A percentile compares a stretch with the other conserved stretches of the same genome.
These are phyloP conservation scores for Phyllotreta cruciferae DNA, from an alignment of 2,888 invertebrate genomes.

Conservation along the genomic window DNA sequence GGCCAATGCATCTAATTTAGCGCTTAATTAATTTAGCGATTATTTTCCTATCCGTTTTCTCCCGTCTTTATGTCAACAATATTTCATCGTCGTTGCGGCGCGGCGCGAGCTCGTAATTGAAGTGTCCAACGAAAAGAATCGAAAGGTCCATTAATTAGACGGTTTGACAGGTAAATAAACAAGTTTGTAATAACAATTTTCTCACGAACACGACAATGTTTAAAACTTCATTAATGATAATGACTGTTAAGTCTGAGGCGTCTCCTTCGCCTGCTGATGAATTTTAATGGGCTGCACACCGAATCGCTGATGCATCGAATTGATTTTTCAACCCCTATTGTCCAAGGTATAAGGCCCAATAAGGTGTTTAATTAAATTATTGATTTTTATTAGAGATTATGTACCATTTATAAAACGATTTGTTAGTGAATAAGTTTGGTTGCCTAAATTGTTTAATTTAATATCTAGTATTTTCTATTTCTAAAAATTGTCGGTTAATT, in stretches of 20 bases:
- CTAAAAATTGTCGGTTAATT: too few species aligned
- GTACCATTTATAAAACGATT: too few species aligned
- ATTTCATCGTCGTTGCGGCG: constrained; percentile 8
- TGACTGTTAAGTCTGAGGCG: constrained; percentile 28
- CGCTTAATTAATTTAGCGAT: constrained; percentile 25
- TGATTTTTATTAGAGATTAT: too few species aligned
- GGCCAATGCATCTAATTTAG: constrained; percentile 21
- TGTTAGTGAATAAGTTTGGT: too few species aligned
- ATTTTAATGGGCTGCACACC: too few species aligned
- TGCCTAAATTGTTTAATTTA: too few species aligned
- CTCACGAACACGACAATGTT: constrained; percentile 26
- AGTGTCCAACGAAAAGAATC: constrained; percentile 30
- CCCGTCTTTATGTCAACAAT: constrained; percentile 14
- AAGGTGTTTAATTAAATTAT: too few species aligned
- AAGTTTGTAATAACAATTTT: constrained; percentile 34
- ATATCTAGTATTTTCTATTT: too few species aligned
- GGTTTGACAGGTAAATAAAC: constrained; percentile 32
- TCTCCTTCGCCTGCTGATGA: background rate
- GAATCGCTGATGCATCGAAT: too few species aligned
- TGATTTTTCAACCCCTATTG: too few species aligned
- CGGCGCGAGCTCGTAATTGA: constrained; percentile 12
- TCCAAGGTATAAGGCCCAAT: too few species aligned
- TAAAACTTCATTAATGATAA: constrained; percentile 31
- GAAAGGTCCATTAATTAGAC: constrained; percentile 32
- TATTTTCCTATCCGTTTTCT: background rate